Evolutionary conservation across 92 coral and sea anemone genomes (phyloP), one percentile per base, ranked within the genome.

Genomic region (Porites rus): DNA sequence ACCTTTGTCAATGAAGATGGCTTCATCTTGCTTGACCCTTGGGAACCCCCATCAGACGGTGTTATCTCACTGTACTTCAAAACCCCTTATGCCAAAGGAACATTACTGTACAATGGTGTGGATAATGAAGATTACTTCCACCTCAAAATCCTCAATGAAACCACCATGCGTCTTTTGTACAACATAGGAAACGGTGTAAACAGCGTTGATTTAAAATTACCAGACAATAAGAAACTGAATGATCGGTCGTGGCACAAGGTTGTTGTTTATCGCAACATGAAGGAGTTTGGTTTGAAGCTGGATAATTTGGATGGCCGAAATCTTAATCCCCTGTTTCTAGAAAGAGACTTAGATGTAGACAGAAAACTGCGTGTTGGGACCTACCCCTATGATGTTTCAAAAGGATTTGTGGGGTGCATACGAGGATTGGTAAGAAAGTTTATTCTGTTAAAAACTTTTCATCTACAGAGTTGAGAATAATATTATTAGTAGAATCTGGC

Each of bases 341-440:
- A 94, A 70, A 90, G 88, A 54, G 91, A 94, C 54, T 84, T 94
- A 65, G 91, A 94, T 65, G 65, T 91, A 50, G 92, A 72, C 10
- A 86, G 84, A 59, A 54, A 85, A n/a, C 73, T 94, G 63, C 58
- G 61, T 69, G 86, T 94, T 79, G 98, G 96, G 22, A 88, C 92
- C 9, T 85, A 88, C 79, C 88, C 87, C 54, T 86, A 65, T n/a
- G 95, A 90, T 14, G 72, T 82, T 68, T 14, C 92, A 61, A 25
- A 86, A 77, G 98, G 98, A 69, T 93, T 94, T 86, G 94, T 94
- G 51, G 98, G 98, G 38, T 92, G 96, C 78, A 94, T 94, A 17
- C 91, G 93, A 64, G 96, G 98, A 75, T 70, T 94, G 95, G 96
- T 94, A 79, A 84, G 96, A 62, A 22, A 25, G 43, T 65, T 8